These are phyloP conservation scores for Aethes cnicana DNA, from an alignment of 2,888 invertebrate genomes.

Conservation along the genomic window DNA sequence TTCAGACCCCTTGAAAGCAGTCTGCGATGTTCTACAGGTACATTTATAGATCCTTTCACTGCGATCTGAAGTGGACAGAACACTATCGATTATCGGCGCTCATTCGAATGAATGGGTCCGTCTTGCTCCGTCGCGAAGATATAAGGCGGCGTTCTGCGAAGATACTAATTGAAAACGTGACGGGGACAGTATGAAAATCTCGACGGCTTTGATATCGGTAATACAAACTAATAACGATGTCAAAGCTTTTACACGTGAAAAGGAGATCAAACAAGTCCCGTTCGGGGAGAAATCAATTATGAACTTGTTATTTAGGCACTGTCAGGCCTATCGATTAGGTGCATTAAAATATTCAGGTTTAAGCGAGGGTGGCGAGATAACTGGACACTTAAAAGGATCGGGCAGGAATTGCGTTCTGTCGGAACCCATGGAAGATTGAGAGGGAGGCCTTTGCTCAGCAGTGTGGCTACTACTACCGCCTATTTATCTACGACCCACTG, in stretches of 20 bases:
- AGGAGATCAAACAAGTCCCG: too few species aligned
- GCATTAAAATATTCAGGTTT: too few species aligned
- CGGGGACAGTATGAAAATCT: constrained; percentile 40
- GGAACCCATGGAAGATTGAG: too few species aligned
- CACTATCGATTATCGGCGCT: constrained; percentile 44
- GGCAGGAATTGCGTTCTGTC: too few species aligned
- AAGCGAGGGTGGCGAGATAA: too few species aligned
- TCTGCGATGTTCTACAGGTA: constrained; percentile 7
- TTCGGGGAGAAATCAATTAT: too few species aligned
- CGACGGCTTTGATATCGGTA: constrained; percentile 14
- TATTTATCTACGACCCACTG: too few species aligned
- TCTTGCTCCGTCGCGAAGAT: constrained; percentile 46
- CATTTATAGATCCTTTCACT: constrained; percentile 21
- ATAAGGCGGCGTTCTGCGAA: constrained; percentile 54
- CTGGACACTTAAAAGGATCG: too few species aligned
- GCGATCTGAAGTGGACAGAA: constrained; percentile 33
- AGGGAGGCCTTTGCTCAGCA: too few species aligned
- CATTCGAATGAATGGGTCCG: constrained; percentile 40
- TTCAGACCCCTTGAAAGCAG: constrained; percentile 16
- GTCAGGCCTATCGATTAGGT: too few species aligned
- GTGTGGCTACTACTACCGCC: too few species aligned
- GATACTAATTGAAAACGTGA: constrained; percentile 78
- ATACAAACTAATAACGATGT: constrained; percentile 12
- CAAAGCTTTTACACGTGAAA: not conserved
- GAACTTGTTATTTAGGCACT: too few species aligned